A percentile compares a stretch with the other conserved stretches of the same genome.
These are phyloP conservation scores for Microctonus brassicae DNA, from an alignment of 2,888 invertebrate genomes.

Conservation along the genomic window DNA sequence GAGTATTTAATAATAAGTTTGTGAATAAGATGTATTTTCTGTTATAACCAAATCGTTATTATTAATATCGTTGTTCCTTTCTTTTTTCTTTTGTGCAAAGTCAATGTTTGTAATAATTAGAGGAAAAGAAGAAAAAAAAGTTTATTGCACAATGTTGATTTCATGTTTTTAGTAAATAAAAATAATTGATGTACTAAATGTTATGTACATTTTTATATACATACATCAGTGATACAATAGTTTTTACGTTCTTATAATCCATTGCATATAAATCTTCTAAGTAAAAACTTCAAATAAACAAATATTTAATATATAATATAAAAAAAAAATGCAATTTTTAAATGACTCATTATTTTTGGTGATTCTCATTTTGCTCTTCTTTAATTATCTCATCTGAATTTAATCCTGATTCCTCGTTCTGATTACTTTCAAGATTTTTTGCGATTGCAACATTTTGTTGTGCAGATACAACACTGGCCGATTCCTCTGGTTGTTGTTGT, in stretches of 20 bases:
- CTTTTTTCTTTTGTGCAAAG: no score
- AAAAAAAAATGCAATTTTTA: not conserved
- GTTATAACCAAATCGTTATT: not conserved
- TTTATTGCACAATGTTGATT: not conserved
- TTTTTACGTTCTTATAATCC: no score
- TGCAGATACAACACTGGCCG: not conserved
- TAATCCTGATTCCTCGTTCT: not conserved
- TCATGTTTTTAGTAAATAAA: not conserved
- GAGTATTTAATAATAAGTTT: not conserved
- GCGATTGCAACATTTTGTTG: not conserved
- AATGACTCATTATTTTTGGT: no score
- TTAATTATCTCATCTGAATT: not conserved
- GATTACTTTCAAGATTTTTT: conserved; percentile 14
- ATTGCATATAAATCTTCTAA: not conserved
- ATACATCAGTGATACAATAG: no score
- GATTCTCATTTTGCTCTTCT: not conserved
- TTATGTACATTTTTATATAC: not conserved
- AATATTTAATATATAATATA: not conserved
- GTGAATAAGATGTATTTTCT: not conserved
- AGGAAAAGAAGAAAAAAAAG: not conserved
- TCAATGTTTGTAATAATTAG: no score
- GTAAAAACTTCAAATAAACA: not conserved
- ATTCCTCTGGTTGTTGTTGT: not conserved
- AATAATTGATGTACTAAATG: not conserved
- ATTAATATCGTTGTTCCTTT: not conserved